Conservation (phyloP, 2,113 vertebrate species). For the Hippotragus niger region DNA sequence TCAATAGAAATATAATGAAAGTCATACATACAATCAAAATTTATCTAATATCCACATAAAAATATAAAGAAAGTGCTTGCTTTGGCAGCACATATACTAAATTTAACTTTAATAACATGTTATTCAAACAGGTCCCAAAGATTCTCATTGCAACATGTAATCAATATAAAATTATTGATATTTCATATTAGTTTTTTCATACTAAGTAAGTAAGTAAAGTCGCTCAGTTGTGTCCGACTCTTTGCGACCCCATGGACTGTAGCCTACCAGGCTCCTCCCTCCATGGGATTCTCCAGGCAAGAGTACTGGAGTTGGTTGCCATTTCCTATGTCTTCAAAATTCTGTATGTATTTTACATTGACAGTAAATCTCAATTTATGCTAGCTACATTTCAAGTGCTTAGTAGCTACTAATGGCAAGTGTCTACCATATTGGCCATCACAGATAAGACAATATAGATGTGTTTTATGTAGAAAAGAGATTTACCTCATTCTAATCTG, state of each 20-base stretch:
- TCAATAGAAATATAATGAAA: background rate
- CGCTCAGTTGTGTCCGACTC: too few species aligned
- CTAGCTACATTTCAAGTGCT: background rate
- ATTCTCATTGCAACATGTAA: background rate
- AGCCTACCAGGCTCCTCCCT: too few species aligned
- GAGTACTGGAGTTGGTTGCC: too few species aligned
- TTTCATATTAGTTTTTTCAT: conserved; percentile 4
- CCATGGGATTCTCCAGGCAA: too few species aligned
- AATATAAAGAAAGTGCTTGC: background rate
- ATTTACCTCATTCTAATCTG: background rate
- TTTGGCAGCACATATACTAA: background rate
- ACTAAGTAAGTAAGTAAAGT: background rate
- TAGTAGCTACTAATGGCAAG: background rate
- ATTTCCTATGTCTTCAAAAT: too few species aligned
- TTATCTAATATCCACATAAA: background rate
- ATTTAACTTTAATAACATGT: background rate
- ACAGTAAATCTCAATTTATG: background rate
- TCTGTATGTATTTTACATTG: background rate
- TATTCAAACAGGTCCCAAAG: background rate
- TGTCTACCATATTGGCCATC: background rate
- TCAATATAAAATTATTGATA: background rate
- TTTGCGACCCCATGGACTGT: too few species aligned
- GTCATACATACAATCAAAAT: background rate
- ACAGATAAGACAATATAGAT: background rate
- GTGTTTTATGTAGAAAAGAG: background rate